Base-by-base conservation (phyloP, 2,113 vertebrate species). In the Cygnus atratus region DNA sequence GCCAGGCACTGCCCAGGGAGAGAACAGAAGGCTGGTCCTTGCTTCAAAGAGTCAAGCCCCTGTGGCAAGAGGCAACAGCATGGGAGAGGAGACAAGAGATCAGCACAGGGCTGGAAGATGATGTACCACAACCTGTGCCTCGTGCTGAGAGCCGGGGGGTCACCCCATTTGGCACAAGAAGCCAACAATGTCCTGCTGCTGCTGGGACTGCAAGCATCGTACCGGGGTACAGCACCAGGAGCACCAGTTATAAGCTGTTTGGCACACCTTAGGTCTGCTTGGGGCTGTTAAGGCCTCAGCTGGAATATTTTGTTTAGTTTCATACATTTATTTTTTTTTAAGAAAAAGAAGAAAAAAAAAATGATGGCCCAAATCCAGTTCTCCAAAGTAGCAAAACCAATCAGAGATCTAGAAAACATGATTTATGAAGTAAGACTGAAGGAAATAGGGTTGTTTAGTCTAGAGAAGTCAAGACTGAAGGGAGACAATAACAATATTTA, bases 21-120 rank as follows among this genome's bases (percentile, higher is more conserved):
- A 70, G 58, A 96, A 66, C 92, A 95, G 75, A 95, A 81, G 91
- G 88, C 84, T 78, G 48, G 8, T 61, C 84, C 87, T 55, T 87
- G 94, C 95, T 91, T 88, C 86, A 75, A 29, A 81, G 88, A 92
- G 73, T 87, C 0, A 0, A 95, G 80, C 33, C 91, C 95, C 70
- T 19, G 1, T 61, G 86, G 96, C 96, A 95, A 93, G 91, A 92
- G 50, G 26, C n/a, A 57, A 37, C 92, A 93, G 88, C 68, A 16
- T 5, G 35, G 70, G 83, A 81, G 66, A 75, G 1, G 1, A 88
- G 88, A 33, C 58, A 46, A 2, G 0, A 1, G 61, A 54, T 78
- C 57, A 84, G 43, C 0, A 0, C 73, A 75, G 52, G 52, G 92
- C 86, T 84, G 25, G 55, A 28, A 87, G 76, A 3, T 67, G 84